phyloP scores from a whole-genome alignment of 2,888 invertebrate genomes.

The Dasysyrphus albostriatus region DNA sequence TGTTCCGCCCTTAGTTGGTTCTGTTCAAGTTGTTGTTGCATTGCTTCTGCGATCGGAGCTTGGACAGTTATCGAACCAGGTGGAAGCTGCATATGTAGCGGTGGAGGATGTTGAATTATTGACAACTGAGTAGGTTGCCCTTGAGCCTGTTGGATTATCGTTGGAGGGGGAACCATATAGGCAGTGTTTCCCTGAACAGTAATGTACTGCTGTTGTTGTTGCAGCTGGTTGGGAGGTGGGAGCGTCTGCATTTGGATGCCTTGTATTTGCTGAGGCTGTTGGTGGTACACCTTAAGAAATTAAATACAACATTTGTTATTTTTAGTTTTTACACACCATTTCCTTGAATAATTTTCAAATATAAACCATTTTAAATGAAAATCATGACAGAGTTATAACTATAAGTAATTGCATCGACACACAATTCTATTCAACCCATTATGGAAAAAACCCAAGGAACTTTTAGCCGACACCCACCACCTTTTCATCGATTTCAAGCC shows the following conservation, averaged over 20 bases:
- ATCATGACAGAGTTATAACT: no score
- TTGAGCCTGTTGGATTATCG: conserved; percentile 76
- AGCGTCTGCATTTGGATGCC: conserved; percentile 69
- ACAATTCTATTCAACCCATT: no score
- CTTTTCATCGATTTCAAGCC: no score
- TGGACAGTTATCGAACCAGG: conserved; percentile 63
- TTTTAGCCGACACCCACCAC: no score
- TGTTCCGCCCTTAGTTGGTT: conserved; percentile 39
- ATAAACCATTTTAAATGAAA: no score
- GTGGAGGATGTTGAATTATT: conserved; percentile 73
- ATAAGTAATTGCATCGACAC: no score
- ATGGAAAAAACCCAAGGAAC: no score
- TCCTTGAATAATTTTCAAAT: no score
- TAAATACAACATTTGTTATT: not conserved
- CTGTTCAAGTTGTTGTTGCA: conserved; percentile 58
- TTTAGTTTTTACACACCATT: not conserved
- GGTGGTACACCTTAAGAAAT: conserved; percentile 36
- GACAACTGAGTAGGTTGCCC: conserved; percentile 66
- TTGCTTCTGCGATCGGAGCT: conserved; percentile 53
- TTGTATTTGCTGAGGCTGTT: conserved; percentile 74
- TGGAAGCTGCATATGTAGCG: conserved; percentile 71
- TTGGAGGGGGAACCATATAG: conserved; percentile 78
- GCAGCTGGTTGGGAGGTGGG: conserved; percentile 51
- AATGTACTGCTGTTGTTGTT: conserved; percentile 77
- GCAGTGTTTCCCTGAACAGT: conserved; percentile 78